Conservation (phyloP, 2,888 invertebrate species). For the Drosophila testacea region DNA sequence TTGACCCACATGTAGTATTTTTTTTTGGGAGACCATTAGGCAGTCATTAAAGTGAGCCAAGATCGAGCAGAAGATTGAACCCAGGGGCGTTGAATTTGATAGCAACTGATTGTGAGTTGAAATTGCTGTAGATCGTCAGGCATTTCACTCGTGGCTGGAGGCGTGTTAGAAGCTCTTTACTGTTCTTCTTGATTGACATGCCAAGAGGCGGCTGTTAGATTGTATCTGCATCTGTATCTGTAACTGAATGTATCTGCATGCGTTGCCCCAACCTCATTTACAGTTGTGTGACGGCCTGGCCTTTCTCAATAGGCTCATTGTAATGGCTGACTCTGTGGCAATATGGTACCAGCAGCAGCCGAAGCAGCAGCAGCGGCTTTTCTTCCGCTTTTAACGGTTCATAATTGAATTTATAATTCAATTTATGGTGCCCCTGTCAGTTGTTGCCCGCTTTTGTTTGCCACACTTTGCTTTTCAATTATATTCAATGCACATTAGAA, state of each 20-base stretch:
- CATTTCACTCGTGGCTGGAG: slow-evolving; percentile 29
- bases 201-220: slow-evolving; percentile 46
- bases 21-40: slow-evolving; percentile 50
- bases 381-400: slow-evolving; percentile 80
- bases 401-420: slow-evolving; percentile 81
- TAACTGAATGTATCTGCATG: slow-evolving; percentile 21
- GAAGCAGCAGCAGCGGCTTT: slow-evolving; percentile 44
- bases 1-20: slow-evolving; percentile 66
- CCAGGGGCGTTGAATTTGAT: slow-evolving; percentile 28
- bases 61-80: slow-evolving; percentile 47
- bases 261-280: slow-evolving; percentile 71
- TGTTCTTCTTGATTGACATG: slow-evolving; percentile 77
- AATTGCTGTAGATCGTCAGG: slow-evolving; percentile 43
- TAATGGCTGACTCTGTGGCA: slow-evolving; percentile 31
- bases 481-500: slow-evolving; percentile 72
- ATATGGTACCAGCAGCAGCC: slow-evolving; percentile 23
- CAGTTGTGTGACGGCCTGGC: slow-evolving; percentile 58
- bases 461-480: slow-evolving; percentile 79
- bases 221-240: slow-evolving; percentile 53
- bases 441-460: slow-evolving; percentile 46
- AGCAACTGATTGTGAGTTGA: slow-evolving; percentile 7
- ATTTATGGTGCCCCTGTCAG: slow-evolving; percentile 52
- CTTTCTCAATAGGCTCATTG: slow-evolving; percentile 70
- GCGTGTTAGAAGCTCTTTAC: slow-evolving; percentile 61
- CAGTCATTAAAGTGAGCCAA: slow-evolving; percentile 62